Evolutionary conservation across 2,113 vertebrate genomes (phyloP).

Genomic region (Uria lomvia): DNA sequence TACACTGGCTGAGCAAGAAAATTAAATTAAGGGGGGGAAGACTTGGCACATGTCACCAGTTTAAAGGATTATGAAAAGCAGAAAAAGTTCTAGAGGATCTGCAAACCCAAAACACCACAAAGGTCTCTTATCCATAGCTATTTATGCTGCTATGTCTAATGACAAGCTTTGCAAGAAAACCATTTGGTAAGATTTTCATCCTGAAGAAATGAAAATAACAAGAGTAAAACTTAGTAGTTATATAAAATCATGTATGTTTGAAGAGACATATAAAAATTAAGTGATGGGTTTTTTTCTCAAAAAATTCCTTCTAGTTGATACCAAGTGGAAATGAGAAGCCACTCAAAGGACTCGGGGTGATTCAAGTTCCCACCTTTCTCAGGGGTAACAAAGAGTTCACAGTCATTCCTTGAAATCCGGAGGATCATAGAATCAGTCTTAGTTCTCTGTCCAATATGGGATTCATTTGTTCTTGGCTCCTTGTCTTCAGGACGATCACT

Average conservation of each 20-base stretch:
- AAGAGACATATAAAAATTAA: not conserved
- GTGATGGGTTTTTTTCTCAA: not conserved
- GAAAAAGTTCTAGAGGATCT: not conserved
- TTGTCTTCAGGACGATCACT: not conserved
- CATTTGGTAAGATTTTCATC: not conserved
- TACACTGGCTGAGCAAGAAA: not conserved
- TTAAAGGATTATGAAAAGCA: slow-evolving; percentile 31
- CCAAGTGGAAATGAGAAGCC: not conserved
- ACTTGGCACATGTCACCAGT: not conserved
- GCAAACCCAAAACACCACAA: slow-evolving; percentile 10
- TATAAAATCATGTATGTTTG: not conserved
- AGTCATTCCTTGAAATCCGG: slow-evolving; percentile 5
- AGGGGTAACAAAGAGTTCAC: not conserved
- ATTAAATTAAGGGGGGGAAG: not conserved
- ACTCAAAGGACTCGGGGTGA: not conserved
- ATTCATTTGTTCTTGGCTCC: slow-evolving; percentile 14
- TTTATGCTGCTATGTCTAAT: not conserved
- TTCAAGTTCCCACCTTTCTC: not conserved
- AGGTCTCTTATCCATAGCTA: not conserved
- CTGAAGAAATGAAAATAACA: not conserved
- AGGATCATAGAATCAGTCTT: not conserved
- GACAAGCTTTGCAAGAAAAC: not conserved
- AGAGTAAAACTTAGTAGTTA: not conserved
- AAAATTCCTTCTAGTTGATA: not conserved
- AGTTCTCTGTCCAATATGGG: not conserved